These are phyloP conservation scores for Erebia aethiops DNA, from an alignment of 2,888 invertebrate genomes.

Conservation along the genomic window DNA sequence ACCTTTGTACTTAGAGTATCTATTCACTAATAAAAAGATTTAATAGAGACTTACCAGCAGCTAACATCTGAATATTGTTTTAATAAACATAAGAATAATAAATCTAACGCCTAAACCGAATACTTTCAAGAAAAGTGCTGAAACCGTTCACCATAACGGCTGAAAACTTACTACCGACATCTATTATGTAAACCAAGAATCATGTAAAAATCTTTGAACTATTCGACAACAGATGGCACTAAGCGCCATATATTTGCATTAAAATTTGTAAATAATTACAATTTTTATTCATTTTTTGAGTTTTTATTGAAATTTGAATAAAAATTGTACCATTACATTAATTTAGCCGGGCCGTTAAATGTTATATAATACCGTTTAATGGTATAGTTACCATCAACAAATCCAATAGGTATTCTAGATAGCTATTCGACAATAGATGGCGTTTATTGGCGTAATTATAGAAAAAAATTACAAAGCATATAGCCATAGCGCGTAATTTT, in stretches of 20 bases:
- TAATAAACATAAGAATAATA: too few species aligned
- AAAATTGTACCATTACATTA: too few species aligned
- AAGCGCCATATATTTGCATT: not conserved
- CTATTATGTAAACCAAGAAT: not conserved
- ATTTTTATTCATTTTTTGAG: not conserved
- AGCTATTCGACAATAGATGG: slow-evolving; percentile 9
- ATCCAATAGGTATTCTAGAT: not conserved
- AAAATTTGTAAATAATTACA: not conserved
- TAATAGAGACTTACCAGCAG: too few species aligned
- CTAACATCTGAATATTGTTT: too few species aligned
- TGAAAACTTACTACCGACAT: slow-evolving; percentile 4
- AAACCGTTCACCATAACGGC: not conserved
- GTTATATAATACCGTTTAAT: too few species aligned
- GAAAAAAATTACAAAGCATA: not conserved
- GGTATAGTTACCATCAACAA: too few species aligned
- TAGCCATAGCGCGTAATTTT: not conserved
- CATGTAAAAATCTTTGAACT: not conserved
- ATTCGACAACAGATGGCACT: slow-evolving; percentile 7
- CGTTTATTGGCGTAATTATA: not conserved
- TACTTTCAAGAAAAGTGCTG: too few species aligned
- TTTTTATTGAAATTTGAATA: not conserved
- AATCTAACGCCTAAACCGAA: too few species aligned
- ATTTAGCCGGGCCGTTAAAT: too few species aligned
- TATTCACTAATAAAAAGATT: too few species aligned
- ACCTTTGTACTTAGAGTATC: too few species aligned